Conservation (phyloP, 2,113 vertebrate species). For the Beaufortia kweichowensis region DNA sequence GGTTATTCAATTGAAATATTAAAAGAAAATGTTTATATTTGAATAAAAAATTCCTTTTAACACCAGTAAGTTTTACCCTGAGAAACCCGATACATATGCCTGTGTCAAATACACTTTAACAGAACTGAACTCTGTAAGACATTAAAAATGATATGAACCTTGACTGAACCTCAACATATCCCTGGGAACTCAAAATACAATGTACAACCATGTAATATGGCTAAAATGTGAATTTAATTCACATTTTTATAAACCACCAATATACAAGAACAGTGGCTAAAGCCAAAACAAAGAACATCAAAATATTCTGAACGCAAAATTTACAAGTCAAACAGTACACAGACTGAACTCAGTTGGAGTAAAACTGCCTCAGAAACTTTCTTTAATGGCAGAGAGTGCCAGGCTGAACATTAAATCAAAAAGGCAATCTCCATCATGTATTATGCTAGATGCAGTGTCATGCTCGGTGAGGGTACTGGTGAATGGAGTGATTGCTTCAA, state of each 20-base stretch:
- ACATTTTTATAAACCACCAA: too few species aligned
- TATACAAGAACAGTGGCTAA: too few species aligned
- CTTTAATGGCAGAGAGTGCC: not conserved
- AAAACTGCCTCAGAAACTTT: not conserved
- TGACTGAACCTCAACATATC: too few species aligned
- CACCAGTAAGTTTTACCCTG: not conserved
- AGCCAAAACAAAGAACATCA: too few species aligned
- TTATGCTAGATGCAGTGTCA: constrained; percentile 45
- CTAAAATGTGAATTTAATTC: too few species aligned
- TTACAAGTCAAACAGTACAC: not conserved
- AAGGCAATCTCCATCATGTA: constrained; percentile 47
- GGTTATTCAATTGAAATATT: too few species aligned
- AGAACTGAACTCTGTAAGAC: not conserved
- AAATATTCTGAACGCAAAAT: not conserved
- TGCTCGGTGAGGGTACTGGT: constrained; percentile 30
- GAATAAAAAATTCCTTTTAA: too few species aligned
- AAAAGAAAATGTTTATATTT: too few species aligned
- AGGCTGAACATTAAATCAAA: not conserved
- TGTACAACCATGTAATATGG: too few species aligned
- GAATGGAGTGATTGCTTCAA: constrained; percentile 7
- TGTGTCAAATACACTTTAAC: too few species aligned
- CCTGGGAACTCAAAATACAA: too few species aligned
- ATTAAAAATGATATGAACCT: not conserved
- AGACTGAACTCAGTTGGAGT: not conserved
- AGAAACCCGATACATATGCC: not conserved